Percentiles rank a stretch among this genome's conserved stretches.
These are phyloP conservation scores for Chloroceryle amazona DNA, from an alignment of 2,797 vertebrate species.

Conservation along the genomic window DNA sequence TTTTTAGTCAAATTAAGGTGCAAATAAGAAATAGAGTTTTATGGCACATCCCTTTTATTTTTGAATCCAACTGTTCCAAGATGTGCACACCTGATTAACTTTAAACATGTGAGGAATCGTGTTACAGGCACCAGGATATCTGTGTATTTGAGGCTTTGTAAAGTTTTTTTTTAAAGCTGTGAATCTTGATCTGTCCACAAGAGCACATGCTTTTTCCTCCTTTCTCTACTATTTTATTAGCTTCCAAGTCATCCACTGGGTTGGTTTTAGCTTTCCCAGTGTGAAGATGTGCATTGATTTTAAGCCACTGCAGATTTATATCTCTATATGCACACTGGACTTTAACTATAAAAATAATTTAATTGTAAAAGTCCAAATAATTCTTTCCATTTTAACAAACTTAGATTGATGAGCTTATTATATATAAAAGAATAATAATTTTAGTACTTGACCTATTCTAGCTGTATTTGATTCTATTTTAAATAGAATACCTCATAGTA, in stretches of 20 bases:
- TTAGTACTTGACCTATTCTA: not conserved
- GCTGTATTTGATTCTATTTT: conserved; percentile 4
- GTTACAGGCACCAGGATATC: not conserved
- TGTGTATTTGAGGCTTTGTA: not conserved
- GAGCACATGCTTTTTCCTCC: not conserved
- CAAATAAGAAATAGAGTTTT: not conserved
- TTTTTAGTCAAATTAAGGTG: not conserved
- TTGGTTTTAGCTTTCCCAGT: conserved; percentile 10
- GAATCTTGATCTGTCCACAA: not conserved
- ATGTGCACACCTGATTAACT: not conserved
- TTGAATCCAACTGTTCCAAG: not conserved
- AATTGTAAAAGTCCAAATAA: conserved; percentile 42
- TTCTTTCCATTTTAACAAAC: conserved; percentile 38
- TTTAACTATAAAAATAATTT: conserved; percentile 41
- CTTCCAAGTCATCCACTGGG: not conserved
- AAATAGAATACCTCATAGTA: conserved; percentile 8
- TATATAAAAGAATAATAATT: conserved; percentile 7
- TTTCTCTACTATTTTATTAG: not conserved
- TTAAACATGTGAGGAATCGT: not conserved
- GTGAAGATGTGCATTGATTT: conserved; percentile 48
- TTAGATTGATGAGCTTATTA: conserved; percentile 2
- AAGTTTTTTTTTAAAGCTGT: not conserved
- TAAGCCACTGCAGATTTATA: conserved; percentile 20
- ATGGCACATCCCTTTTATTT: not conserved
- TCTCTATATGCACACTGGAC: not conserved